Evolutionary conservation across 2,888 invertebrate species (phyloP).

Genomic region (Rugalucina vietnamica): DNA sequence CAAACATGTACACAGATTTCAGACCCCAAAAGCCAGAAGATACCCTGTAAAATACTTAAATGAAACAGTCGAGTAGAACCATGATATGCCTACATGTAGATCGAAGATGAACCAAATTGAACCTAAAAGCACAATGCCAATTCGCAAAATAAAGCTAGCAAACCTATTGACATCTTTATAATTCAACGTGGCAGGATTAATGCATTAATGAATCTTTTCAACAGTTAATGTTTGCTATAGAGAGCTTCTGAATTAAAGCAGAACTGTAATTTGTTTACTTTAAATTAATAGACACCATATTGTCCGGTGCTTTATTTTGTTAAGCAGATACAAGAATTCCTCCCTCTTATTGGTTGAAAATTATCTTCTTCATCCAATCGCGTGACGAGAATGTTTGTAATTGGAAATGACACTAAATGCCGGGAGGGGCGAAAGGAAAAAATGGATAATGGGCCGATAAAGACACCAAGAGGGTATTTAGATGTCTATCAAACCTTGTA

Average conservation of each 20-base stretch:
- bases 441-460: conserved; percentile 56
- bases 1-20: too few species aligned
- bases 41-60: too few species aligned
- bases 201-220: conserved; percentile 10
- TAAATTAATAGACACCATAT: conserved; percentile 14
- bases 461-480: conserved; percentile 52
- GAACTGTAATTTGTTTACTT: conserved; percentile 1
- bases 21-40: too few species aligned
- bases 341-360: neutral
- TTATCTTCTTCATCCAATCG: neutral
- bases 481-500: conserved; percentile 54
- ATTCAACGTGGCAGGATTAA: conserved; percentile 5
- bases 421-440: conserved; percentile 42
- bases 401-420: conserved; percentile 53
- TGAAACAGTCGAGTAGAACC: too few species aligned
- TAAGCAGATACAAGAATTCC: neutral
- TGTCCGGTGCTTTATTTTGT: neutral
- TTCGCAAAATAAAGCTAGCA: neutral
- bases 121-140: too few species aligned
- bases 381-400: conserved; percentile 20
- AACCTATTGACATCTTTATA: neutral
- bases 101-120: too few species aligned
- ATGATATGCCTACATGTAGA: too few species aligned
- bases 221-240: neutral
- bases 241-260: neutral